These are phyloP conservation scores for Scotopteryx bipunctaria DNA, from an alignment of 2,888 invertebrate genomes.

Conservation along the genomic window DNA sequence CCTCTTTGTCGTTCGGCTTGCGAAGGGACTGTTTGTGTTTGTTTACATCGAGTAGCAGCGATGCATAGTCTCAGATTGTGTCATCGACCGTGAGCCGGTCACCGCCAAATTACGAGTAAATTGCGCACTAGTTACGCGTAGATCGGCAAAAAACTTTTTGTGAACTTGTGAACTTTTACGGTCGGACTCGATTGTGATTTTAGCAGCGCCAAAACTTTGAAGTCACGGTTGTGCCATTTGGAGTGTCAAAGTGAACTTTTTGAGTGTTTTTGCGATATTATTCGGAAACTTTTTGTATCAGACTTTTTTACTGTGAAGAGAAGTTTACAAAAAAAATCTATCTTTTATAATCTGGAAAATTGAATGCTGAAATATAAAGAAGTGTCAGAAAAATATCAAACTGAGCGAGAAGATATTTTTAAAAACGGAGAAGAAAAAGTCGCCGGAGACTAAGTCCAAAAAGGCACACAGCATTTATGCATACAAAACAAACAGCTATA, in stretches of 20 bases:
- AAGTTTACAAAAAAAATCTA: slow-evolving; percentile 15
- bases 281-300: slow-evolving; percentile 40
- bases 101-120: slow-evolving; percentile 71
- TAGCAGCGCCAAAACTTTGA: slow-evolving; percentile 57
- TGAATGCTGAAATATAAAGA: slow-evolving; percentile 22
- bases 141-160: slow-evolving; percentile 68
- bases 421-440: slow-evolving; percentile 37
- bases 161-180: slow-evolving; percentile 69
- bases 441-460: slow-evolving; percentile 49
- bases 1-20: slow-evolving; percentile 73
- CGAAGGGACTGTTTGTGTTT: slow-evolving; percentile 75
- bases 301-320: slow-evolving; percentile 32
- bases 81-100: slow-evolving; percentile 73
- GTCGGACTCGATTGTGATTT: slow-evolving; percentile 43
- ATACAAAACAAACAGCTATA: slow-evolving; percentile 73
- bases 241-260: slow-evolving; percentile 66
- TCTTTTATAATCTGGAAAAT: slow-evolving; percentile 18
- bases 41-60: slow-evolving; percentile 75
- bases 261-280: slow-evolving; percentile 37
- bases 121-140: slow-evolving; percentile 68
- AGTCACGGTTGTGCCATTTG: slow-evolving; percentile 48
- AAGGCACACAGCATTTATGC: slow-evolving; percentile 70
- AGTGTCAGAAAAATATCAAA: slow-evolving; percentile 33
- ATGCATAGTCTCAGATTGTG: slow-evolving; percentile 78
- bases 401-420: slow-evolving; percentile 25